phyloP scores from a whole-genome alignment of 2,113 vertebrate genomes.

The Zonotrichia leucophrys region DNA sequence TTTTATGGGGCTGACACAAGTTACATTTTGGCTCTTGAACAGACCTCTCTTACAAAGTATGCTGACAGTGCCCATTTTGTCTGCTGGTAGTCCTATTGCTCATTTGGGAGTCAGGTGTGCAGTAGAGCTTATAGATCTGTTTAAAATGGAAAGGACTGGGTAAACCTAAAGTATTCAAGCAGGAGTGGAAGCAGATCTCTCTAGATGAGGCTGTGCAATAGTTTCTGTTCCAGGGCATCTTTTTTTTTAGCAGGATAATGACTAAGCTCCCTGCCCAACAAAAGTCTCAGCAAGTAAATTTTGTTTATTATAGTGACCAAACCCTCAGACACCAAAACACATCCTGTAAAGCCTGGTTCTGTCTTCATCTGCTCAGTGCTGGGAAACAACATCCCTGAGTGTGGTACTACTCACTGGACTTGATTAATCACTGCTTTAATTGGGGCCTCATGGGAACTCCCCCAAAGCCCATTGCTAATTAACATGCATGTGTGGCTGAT shows the following conservation, averaged over 20 bases:
- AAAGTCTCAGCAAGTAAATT: neutral
- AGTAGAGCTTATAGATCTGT: neutral
- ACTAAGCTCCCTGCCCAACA: neutral
- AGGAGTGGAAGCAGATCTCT: neutral
- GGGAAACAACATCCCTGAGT: neutral
- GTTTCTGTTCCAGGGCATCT: neutral
- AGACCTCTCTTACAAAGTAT: neutral
- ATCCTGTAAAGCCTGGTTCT: neutral
- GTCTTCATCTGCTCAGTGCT: neutral
- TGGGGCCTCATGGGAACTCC: neutral
- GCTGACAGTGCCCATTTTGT: neutral
- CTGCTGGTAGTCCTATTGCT: neutral
- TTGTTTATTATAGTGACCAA: neutral
- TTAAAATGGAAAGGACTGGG: neutral
- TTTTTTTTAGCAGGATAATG: neutral
- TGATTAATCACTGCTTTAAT: neutral
- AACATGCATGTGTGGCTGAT: neutral
- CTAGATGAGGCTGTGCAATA: neutral
- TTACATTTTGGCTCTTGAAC: neutral
- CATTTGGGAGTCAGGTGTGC: neutral
- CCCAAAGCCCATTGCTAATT: neutral
- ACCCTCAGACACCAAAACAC: constrained; percentile 5
- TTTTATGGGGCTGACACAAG: neutral
- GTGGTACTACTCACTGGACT: neutral
- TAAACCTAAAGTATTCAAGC: neutral